Evolutionary conservation across 2,888 invertebrate genomes (phyloP).

Genomic region (Eupithecia tripunctaria): DNA sequence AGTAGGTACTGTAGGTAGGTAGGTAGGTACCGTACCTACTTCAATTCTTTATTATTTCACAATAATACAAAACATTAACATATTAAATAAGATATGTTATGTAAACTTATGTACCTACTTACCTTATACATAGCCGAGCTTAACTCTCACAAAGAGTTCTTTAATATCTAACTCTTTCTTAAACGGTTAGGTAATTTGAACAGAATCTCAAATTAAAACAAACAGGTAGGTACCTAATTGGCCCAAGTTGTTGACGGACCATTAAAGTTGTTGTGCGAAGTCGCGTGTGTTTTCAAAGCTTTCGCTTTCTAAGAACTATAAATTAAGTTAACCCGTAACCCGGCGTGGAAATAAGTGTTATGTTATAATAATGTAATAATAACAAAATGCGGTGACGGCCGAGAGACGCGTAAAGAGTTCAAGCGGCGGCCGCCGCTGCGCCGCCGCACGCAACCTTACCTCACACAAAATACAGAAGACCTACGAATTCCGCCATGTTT

Average conservation of each 20-base stretch:
- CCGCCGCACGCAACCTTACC: constrained; percentile 11
- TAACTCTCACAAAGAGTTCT: too few relatives aligned
- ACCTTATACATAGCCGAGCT: too few relatives aligned
- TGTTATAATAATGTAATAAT: background rate
- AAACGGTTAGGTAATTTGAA: background rate
- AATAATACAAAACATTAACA: too few relatives aligned
- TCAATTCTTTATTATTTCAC: too few relatives aligned
- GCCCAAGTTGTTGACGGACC: background rate
- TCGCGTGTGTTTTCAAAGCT: background rate
- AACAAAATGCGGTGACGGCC: background rate
- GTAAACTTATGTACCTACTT: too few relatives aligned
- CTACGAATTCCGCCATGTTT: too few relatives aligned
- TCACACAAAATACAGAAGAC: too few relatives aligned
- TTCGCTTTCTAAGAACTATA: background rate
- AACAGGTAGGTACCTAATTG: background rate
- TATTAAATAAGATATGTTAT: too few relatives aligned
- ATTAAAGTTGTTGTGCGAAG: background rate
- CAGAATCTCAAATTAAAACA: background rate
- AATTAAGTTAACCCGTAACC: background rate
- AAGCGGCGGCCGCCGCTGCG: background rate
- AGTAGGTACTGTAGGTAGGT: too few relatives aligned
- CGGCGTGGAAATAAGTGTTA: background rate
- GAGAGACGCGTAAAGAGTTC: background rate
- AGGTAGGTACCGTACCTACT: too few relatives aligned
- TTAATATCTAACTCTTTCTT: too few relatives aligned